phyloP scores from a whole-genome alignment of 2,888 invertebrate genomes.

The Nebria salina region DNA sequence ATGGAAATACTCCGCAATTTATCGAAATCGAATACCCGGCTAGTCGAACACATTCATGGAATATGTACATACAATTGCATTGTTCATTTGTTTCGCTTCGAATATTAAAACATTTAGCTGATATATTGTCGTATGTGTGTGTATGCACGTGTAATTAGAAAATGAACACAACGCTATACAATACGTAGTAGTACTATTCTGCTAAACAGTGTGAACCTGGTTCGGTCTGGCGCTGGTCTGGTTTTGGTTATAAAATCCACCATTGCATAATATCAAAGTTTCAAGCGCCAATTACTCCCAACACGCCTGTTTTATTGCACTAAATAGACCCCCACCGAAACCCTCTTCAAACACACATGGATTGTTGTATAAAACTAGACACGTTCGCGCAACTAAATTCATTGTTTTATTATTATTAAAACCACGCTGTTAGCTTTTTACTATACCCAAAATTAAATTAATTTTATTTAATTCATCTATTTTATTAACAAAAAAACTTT shows the following conservation, averaged over 20 bases:
- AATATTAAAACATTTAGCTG: slow-evolving; percentile 40
- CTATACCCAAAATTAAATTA: not conserved
- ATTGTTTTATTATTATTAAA: not conserved
- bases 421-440: not conserved
- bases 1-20: not conserved
- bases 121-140: slow-evolving; percentile 18
- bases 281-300: slow-evolving; percentile 14
- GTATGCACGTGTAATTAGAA: slow-evolving; percentile 25
- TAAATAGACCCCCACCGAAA: slow-evolving; percentile 5
- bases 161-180: slow-evolving; percentile 26
- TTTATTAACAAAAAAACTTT: not conserved
- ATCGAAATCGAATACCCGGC: not conserved
- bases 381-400: not conserved
- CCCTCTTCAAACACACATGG: not conserved
- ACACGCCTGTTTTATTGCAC: slow-evolving; percentile 23
- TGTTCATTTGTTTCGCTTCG: slow-evolving; percentile 8
- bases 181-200: slow-evolving; percentile 6
- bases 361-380: not conserved
- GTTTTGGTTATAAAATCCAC: slow-evolving; percentile 12
- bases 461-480: not conserved
- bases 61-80: not conserved
- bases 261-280: slow-evolving; percentile 33
- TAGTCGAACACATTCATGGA: not conserved
- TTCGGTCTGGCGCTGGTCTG: not conserved
- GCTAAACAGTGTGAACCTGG: not conserved